Base-by-base conservation (phyloP, 2,113 vertebrate genomes). In the Coptodon rendalli region DNA sequence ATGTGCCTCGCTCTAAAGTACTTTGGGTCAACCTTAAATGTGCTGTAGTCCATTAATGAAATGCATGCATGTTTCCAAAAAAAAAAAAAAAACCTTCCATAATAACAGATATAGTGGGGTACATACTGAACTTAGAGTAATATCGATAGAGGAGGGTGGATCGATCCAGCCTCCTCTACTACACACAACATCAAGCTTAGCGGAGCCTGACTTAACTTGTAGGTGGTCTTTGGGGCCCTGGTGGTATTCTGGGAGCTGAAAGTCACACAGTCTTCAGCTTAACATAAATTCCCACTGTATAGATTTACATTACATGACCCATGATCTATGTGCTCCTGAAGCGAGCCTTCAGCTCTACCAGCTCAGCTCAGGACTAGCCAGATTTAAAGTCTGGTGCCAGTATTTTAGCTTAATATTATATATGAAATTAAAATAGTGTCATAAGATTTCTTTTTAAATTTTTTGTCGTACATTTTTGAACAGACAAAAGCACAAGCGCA, bases 281-380 rank as follows among this genome's bases (percentile, higher is more conserved):
- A 27, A 59, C 19, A 54, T 68, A 43, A 73, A 82, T 36, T 76
- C 8, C 1, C 9, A 81, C 84, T 88, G 71, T 83, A 61, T 87
- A 85, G 71, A 79, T 88, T 86, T 66, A 89, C 82, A 81, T 83
- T 57, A 89, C 80, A 80, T 83, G 84, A 80, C 86, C 76, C 34
- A 66, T 57, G 24, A 82, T 82, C 57, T 40, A 73, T 80, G 54
- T 73, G 57, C 29, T 50, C 50, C 52, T 53, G 40, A 80, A 36
- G 16, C 2, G 0, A 53, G 17, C 61, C 48, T 19, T 13, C 5
- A 11, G 19, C 29, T 68, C 34, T 7, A 31, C 24, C n/a, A 56
- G 14, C 6, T 71, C 16, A 66, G 17, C 31, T 66, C 10, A 66
- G 61, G 61, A 66, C 61, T 38, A 66, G 61, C 34, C 61, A 38